Evolutionary conservation across 2,888 invertebrate species (phyloP).

Genomic region (Leistus spinibarbis): DNA sequence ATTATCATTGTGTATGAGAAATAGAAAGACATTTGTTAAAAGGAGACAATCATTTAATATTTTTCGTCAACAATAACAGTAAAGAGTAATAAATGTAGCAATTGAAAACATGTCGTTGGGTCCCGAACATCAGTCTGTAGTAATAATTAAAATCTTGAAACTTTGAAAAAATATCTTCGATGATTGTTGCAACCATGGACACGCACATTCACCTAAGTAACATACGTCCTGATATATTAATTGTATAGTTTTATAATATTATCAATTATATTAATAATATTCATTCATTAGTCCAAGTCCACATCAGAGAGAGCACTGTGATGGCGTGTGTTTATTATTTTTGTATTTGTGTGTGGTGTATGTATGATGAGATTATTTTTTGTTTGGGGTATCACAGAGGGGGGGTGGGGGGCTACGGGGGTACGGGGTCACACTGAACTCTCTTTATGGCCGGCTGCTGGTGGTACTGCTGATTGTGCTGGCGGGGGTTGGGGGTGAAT

Average conservation of each 20-base stretch:
- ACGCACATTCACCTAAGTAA: constrained; percentile 38
- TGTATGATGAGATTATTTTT: constrained; percentile 14
- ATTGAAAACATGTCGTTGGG: constrained; percentile 40
- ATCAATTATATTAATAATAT: constrained; percentile 12
- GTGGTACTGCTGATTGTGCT: not conserved
- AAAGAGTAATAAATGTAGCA: constrained; percentile 40
- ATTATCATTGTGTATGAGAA: not conserved
- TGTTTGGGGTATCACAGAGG: constrained; percentile 33
- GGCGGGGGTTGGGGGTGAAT: not conserved
- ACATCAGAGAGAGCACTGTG: constrained; percentile 17
- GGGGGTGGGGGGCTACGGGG: constrained; percentile 21
- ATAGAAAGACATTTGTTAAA: constrained; percentile 16
- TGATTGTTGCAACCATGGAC: constrained; percentile 40
- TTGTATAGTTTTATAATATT: constrained; percentile 12
- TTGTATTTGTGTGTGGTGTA: not conserved
- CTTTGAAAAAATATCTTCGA: constrained; percentile 40
- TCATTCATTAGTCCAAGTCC: not conserved
- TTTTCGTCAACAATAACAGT: constrained; percentile 40
- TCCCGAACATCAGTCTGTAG: constrained; percentile 40
- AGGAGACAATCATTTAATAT: constrained; percentile 40
- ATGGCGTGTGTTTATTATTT: constrained; percentile 6
- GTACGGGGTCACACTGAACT: constrained; percentile 56
- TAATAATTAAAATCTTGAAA: constrained; percentile 40
- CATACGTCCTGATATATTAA: constrained; percentile 39
- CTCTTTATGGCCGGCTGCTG: constrained; percentile 55